Conservation (phyloP, 2,888 invertebrate species). For the Kuschelorhynchus macadamiae region DNA sequence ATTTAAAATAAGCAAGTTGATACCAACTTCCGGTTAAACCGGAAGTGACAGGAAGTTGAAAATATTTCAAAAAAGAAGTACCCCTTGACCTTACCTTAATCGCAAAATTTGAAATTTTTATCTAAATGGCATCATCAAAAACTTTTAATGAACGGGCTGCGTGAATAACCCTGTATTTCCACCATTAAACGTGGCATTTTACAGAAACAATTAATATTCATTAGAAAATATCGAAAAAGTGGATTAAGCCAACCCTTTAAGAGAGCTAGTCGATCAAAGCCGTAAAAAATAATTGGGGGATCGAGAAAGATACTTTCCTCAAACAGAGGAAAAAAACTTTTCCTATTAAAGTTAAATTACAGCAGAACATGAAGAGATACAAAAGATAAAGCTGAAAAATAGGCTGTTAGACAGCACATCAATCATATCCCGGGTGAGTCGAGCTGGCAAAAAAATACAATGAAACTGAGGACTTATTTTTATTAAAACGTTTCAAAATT, state of each 20-base stretch:
- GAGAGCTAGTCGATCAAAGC: neutral
- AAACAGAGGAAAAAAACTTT: conserved; percentile 46
- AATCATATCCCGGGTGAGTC: conserved; percentile 60
- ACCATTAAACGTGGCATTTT: too few species aligned
- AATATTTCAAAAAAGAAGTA: too few species aligned
- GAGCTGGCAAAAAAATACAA: conserved; percentile 59
- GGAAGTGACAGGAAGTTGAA: too few species aligned
- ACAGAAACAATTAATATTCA: conserved; percentile 40
- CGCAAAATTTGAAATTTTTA: too few species aligned
- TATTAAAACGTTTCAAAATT: conserved; percentile 69
- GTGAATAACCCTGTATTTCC: too few species aligned
- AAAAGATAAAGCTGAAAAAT: conserved; percentile 54
- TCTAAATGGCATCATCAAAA: too few species aligned
- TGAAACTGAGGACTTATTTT: conserved; percentile 62
- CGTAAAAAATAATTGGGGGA: conserved; percentile 33
- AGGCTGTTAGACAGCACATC: conserved; percentile 61
- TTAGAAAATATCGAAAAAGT: conserved; percentile 16
- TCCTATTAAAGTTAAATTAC: conserved; percentile 51
- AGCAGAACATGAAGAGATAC: conserved; percentile 46
- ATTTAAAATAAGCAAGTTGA: too few species aligned
- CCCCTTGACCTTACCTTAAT: too few species aligned
- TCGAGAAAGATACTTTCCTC: conserved; percentile 27
- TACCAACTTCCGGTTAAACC: too few species aligned
- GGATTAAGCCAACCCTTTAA: conserved; percentile 23
- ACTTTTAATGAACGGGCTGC: too few species aligned